Base-by-base conservation (phyloP, 2,113 vertebrate species). In the Illadopsis cleaveri region DNA sequence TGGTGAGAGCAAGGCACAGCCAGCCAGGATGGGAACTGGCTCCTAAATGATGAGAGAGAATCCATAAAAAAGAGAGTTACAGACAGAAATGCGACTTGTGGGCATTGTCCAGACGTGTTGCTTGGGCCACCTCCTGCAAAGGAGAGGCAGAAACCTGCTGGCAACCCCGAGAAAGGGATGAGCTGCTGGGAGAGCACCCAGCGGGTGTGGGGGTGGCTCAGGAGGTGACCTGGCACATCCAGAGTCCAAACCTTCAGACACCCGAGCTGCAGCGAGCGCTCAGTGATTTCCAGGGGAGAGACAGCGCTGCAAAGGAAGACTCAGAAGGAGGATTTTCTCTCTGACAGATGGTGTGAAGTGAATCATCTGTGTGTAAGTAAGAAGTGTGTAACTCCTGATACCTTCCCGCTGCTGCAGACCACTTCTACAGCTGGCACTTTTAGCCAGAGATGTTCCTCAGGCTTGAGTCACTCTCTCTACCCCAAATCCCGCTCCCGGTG, bases 301-400 rank as follows among this genome's bases (percentile, higher is more conserved):
- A 48, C 12, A 0, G 17, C 5, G 1, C 19, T 81, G 89, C 86
- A 71, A 75, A 86, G 83, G 73, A 45, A 76, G 71, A 47, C 89
- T 94, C 86, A 60, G 86, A 48, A 94, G 91, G 93, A 94, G 94
- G 96, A 89, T 96, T 96, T 96, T 95, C 96, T 95, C 65, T 24
- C 53, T 37, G 81, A 19, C 96, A 97, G 96, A 97, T 96, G 95
- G 96, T 94, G 94, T 37, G 89, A 96, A 94, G 60, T 97, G 96
- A 97, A 93, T 97, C 95, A 96, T 96, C 93, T 95, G 91, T 89
- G 94, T 95, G 94, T 89, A 89, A 95, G 94, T 60, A 82, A 82
- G 66, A 89, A 93, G 94, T 68, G 81, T 30, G 28, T 79, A 95
- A 79, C 94, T 96, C 83, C 93, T 77, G 93, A 70, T 94, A 89